Evolutionary conservation across 37 sponge, comb jelly and placozoan genomes (phyloP), one percentile per base, ranked within the genome.

Genomic region (Aplysina aerophoba): DNA sequence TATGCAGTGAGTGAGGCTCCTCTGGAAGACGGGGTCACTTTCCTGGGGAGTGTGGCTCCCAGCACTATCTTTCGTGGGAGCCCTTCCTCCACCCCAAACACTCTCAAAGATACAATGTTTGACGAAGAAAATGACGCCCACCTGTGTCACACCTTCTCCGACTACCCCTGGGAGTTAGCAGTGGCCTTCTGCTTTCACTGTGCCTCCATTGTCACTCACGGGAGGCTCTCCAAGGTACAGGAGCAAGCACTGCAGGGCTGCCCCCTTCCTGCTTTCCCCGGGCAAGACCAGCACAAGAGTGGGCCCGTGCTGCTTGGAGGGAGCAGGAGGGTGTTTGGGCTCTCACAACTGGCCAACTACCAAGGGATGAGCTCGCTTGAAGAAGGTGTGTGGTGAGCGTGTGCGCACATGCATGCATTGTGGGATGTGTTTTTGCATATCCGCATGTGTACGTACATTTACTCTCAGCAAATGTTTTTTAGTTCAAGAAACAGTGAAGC

Each of bases 1-100:
- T 93, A 93, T 56, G 87, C 86, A 12, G 88, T 87, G 83, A 93
- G 94, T 56, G 85, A 61, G 25, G 88, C 90, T 14, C 83, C 94
- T 0, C 71, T 90, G 59, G 80, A 78, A 55, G 87, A 77, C 8
- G 94, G 88, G 30, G 83, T 71, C 19, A 88, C 41, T 0, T 82
- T 87, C 24, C 83, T 74, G 37, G 93, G 94, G 0, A 93, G 94
- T 59, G 59, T 79, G 0, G 81, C 85, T 20, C 88, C 88, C 55
- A 93, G 94, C 58, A 90, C 90, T 0, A 36, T 88, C 66, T 83
- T 81, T 57, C 21, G 67, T 55, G 80, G 65, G 19, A 93, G 94
- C 68, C 63, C 82, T 11, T 34, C 77, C 83, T 93, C 88, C 22
- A 30, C 72, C 0, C 81, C 84, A 0, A 28, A 13, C 57, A 75